phyloP scores from a whole-genome alignment of 2,888 invertebrate genomes.

The Machimus atricapillus region DNA sequence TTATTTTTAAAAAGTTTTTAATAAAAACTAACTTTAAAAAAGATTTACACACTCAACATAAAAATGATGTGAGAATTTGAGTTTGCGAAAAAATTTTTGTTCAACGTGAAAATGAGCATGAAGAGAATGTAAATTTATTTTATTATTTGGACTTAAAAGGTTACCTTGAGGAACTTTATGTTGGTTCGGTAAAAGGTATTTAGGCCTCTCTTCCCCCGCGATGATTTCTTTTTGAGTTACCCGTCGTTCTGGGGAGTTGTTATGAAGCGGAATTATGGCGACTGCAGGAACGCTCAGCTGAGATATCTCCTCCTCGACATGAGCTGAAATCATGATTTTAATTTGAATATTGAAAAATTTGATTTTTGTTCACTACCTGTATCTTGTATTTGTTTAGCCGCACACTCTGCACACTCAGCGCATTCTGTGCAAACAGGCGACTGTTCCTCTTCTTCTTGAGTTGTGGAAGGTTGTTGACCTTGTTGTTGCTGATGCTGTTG shows the following conservation, averaged over 20 bases:
- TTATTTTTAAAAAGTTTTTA: background rate
- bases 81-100: background rate
- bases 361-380: background rate
- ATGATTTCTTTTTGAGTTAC: constrained; percentile 70
- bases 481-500: constrained; percentile 22
- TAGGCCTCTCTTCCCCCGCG: constrained; percentile 70
- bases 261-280: constrained; percentile 61
- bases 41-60: background rate
- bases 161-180: constrained; percentile 48
- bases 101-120: background rate
- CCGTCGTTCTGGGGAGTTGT: constrained; percentile 62
- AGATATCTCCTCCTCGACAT: constrained; percentile 58
- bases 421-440: constrained; percentile 60
- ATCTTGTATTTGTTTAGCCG: constrained; percentile 54
- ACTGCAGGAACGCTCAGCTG: constrained; percentile 59
- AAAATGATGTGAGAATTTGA: background rate
- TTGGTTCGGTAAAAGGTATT: constrained; percentile 58
- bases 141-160: background rate
- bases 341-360: background rate
- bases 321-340: constrained; percentile 51
- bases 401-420: constrained; percentile 62
- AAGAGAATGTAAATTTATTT: background rate
- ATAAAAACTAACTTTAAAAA: background rate
- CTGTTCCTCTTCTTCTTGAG: constrained; percentile 12
- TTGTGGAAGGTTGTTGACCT: constrained; percentile 44